phyloP scores from a whole-genome alignment of 2,888 invertebrate genomes.

The Meandrusa payeni region DNA sequence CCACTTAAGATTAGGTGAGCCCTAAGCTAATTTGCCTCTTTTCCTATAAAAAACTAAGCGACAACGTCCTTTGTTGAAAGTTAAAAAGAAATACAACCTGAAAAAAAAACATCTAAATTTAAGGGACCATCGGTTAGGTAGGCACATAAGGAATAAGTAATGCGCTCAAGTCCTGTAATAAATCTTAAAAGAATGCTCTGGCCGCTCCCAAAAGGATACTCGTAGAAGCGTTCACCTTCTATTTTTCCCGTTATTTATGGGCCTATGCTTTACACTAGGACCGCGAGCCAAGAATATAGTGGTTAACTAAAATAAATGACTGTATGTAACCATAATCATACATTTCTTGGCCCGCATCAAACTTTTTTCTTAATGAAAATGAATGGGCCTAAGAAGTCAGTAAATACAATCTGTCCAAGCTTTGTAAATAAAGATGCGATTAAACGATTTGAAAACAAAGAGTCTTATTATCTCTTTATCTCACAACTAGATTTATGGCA shows the following conservation, averaged over 20 bases:
- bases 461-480: constrained; percentile 62
- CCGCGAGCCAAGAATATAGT: constrained; percentile 75
- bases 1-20: too few relatives aligned
- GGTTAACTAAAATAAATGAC: constrained; percentile 76
- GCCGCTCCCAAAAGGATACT: constrained; percentile 79
- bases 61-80: too few relatives aligned
- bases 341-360: constrained; percentile 55
- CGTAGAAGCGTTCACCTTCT: constrained; percentile 78
- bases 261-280: constrained; percentile 76
- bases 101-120: constrained; percentile 32
- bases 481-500: constrained; percentile 59
- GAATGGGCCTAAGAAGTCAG: constrained; percentile 43
- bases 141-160: constrained; percentile 78
- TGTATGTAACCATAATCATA: constrained; percentile 68
- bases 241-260: constrained; percentile 78
- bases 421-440: constrained; percentile 24
- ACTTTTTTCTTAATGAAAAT: constrained; percentile 61
- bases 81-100: constrained; percentile 16
- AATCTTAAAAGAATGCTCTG: constrained; percentile 81
- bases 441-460: constrained; percentile 48
- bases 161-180: constrained; percentile 77
- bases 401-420: constrained; percentile 2
- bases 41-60: too few relatives aligned
- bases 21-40: too few relatives aligned
- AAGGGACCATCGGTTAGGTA: constrained; percentile 54